Conservation (phyloP, 1,140 invertebrate genomes). For the Paraescarpia echinospica region DNA sequence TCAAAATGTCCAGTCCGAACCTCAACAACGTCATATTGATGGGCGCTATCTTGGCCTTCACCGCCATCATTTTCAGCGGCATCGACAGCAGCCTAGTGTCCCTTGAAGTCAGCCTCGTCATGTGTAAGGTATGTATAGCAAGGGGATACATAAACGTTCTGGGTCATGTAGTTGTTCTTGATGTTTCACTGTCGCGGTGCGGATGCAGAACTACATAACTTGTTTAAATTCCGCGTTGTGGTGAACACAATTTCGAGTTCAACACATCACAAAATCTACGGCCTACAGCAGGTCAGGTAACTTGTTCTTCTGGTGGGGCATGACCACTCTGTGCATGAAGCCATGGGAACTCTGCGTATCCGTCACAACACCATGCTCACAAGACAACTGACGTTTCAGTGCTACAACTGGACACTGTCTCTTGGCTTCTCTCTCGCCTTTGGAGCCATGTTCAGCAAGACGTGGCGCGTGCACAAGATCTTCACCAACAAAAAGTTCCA, state of each 20-base stretch:
- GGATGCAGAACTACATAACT: no score
- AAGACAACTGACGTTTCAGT: constrained; percentile 23
- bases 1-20: constrained; percentile 98
- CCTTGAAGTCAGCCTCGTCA: constrained; percentile 83
- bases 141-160: background rate
- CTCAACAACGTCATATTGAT: constrained; percentile 97
- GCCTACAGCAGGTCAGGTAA: no score
- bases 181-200: background rate
- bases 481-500: constrained; percentile 95
- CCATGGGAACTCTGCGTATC: no score
- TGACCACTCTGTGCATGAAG: no score
- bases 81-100: constrained; percentile 87
- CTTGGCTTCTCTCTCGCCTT: constrained; percentile 95
- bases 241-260: no score
- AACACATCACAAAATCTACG: no score
- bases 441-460: constrained; percentile 98
- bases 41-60: constrained; percentile 93
- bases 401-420: constrained; percentile 80
- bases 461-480: constrained; percentile 95
- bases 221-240: no score
- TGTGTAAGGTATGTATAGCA: constrained; percentile 74
- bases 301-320: no score
- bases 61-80: constrained; percentile 91
- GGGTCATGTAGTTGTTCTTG: background rate
- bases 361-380: no score